phyloP scores from a whole-genome alignment of 2,888 invertebrate species.

The Platycheirus rosarum region DNA sequence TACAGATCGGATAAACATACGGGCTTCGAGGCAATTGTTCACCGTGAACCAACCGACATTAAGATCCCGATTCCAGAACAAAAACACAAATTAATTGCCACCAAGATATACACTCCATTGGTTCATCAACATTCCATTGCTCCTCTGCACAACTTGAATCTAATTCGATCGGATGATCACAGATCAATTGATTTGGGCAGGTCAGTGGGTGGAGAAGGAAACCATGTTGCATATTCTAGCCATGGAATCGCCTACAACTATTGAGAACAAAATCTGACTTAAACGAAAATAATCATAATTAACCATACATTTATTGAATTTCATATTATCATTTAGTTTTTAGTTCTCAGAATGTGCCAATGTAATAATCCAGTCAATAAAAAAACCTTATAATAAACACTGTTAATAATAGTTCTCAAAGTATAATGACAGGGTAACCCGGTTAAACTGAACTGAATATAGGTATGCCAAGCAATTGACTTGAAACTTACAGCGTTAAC shows the following conservation, averaged over 20 bases:
- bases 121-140: slow-evolving; percentile 76
- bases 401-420: no score
- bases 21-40: slow-evolving; percentile 84
- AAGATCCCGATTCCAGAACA: slow-evolving; percentile 79
- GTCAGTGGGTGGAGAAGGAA: slow-evolving; percentile 69
- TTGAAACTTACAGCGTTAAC: no score
- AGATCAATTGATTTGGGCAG: slow-evolving; percentile 33
- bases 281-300: no score
- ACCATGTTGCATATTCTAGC: slow-evolving; percentile 78
- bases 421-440: no score
- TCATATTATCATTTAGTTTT: slow-evolving; percentile 15
- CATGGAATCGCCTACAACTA: slow-evolving; percentile 78
- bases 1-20: slow-evolving; percentile 84
- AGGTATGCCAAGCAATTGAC: no score
- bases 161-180: slow-evolving; percentile 54
- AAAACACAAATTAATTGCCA: slow-evolving; percentile 76
- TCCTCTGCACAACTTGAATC: slow-evolving; percentile 75
- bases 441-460: no score
- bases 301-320: no score
- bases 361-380: slow-evolving; percentile 55
- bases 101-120: slow-evolving; percentile 75
- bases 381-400: slow-evolving; percentile 1
- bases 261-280: slow-evolving; percentile 54
- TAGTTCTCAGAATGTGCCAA: slow-evolving; percentile 49
- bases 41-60: slow-evolving; percentile 82